Conservation (phyloP, 2,888 invertebrate genomes). For the Tinea semifulvella region DNA sequence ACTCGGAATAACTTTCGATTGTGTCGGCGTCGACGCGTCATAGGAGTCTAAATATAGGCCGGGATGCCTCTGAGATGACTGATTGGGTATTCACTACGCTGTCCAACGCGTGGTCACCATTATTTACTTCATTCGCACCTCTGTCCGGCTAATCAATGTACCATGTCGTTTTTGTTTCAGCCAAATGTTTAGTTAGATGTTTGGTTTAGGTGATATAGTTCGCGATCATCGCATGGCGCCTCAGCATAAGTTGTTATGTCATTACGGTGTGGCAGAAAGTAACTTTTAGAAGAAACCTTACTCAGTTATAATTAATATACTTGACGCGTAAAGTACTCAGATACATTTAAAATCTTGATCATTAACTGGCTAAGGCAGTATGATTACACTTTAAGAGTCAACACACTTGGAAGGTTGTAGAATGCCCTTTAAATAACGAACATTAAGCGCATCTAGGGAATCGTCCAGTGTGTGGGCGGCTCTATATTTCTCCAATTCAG, state of each 20-base stretch:
- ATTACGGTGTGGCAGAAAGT: constrained; percentile 1
- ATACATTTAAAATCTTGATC: background rate
- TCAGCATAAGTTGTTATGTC: constrained; percentile 6
- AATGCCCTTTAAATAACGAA: background rate
- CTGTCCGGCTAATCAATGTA: background rate
- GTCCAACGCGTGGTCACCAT: constrained; percentile 6
- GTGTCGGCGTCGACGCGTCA: constrained; percentile 32
- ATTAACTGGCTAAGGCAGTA: background rate
- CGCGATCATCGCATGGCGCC: background rate
- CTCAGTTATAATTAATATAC: background rate
- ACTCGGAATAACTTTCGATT: constrained; percentile 62
- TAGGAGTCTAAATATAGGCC: constrained; percentile 11
- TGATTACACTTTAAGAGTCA: background rate
- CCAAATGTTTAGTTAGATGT: background rate
- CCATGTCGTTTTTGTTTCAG: background rate
- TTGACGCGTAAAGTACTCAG: no score
- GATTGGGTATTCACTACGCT: background rate
- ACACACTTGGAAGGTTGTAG: background rate
- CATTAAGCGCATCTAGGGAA: background rate
- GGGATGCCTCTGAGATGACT: constrained; percentile 9
- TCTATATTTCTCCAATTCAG: constrained; percentile 1
- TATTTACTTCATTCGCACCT: background rate
- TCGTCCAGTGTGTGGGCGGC: background rate
- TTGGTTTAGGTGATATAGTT: constrained; percentile 5
- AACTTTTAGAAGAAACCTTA: background rate